Evolutionary conservation across 2,797 vertebrate genomes (phyloP), one percentile per base, ranked within the genome.

Genomic region (Molossus alvarezi): DNA sequence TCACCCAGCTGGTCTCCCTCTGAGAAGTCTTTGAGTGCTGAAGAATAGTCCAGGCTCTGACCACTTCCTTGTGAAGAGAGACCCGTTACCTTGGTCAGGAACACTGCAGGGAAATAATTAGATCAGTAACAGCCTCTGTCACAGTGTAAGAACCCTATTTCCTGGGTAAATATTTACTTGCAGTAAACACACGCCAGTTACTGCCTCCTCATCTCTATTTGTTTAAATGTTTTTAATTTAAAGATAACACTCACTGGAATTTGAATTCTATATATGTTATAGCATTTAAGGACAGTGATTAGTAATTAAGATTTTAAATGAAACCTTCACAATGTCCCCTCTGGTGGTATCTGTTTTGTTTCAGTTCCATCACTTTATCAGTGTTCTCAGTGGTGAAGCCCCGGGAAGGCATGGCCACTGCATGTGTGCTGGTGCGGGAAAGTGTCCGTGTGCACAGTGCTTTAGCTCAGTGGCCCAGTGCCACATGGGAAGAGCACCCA

Each of bases 161-260:
- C 89, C 48, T 57, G 17, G 18, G 23, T 73, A 81, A 85, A 85
- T 88, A 75, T 87, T 93, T 95, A 77, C 53, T 79, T 82, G 29
- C 23, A 3, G n/a, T 79, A 81, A 85, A 84, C 45, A 85, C 10
- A 88, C 53, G 83, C 57, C 29, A 83, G 60, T 64, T 45, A 88
- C 82, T n/a, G 81, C 58, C 79, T 75, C 17, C n/a, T 37, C 76
- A 37, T 27, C 57, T 18, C 6, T 18, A 27, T 65, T 62, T 82
- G 18, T 76, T 81, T 79, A 94, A 77, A 62, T 60, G 67, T 73
- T 91, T 64, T 89, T 85, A 29, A 51, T 73, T 60, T 91, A 82
- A 88, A 94, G 53, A 58, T 67, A n/a, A n/a, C 20, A 64, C 7
- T 60, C 86, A 71, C 0, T 71, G 60, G 60, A 76, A 75, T 65